A percentile compares a stretch with the other conserved stretches of the same genome.
Evolutionary conservation across 1,140 invertebrate species (phyloP).

Genomic region (Hycleus cichorii): DNA sequence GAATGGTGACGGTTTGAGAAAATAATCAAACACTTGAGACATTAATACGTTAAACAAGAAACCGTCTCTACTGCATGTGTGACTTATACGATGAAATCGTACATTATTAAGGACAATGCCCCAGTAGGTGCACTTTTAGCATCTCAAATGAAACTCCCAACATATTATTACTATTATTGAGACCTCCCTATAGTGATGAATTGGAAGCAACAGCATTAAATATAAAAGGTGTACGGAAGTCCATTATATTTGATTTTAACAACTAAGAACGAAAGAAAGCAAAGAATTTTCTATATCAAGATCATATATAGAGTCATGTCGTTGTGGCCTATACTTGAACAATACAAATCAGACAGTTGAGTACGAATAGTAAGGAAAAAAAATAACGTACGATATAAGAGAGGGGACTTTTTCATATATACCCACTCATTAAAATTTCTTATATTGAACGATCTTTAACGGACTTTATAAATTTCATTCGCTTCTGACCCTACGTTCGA

Average conservation of each 20-base stretch:
- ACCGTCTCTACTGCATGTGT: conserved; percentile 1
- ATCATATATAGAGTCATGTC: conserved; percentile 26
- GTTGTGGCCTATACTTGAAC: conserved; percentile 22
- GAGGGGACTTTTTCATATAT: too few species aligned
- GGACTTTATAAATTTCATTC: too few species aligned
- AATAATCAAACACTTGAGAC: conserved; percentile 16
- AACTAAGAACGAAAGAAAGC: conserved; percentile 13
- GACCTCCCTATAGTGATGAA: conserved; percentile 23
- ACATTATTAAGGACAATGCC: conserved; percentile 19
- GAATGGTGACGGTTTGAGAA: conserved; percentile 2
- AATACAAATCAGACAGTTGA: too few species aligned
- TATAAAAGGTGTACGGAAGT: conserved; percentile 29
- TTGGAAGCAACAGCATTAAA: conserved; percentile 10
- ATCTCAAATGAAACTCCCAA: conserved; percentile 7
- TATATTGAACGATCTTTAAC: too few species aligned
- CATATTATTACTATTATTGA: conserved; percentile 22
- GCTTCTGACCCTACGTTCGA: too few species aligned
- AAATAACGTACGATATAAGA: too few species aligned
- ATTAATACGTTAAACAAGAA: conserved; percentile 27
- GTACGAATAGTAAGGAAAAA: too few species aligned
- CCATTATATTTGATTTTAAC: conserved; percentile 19
- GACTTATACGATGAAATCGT: too few species aligned
- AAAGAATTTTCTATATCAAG: conserved; percentile 23
- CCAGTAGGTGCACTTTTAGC: conserved; percentile 25
- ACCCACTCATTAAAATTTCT: too few species aligned